Conservation (phyloP, 1,140 invertebrate genomes). For the Ylistrum balloti region DNA sequence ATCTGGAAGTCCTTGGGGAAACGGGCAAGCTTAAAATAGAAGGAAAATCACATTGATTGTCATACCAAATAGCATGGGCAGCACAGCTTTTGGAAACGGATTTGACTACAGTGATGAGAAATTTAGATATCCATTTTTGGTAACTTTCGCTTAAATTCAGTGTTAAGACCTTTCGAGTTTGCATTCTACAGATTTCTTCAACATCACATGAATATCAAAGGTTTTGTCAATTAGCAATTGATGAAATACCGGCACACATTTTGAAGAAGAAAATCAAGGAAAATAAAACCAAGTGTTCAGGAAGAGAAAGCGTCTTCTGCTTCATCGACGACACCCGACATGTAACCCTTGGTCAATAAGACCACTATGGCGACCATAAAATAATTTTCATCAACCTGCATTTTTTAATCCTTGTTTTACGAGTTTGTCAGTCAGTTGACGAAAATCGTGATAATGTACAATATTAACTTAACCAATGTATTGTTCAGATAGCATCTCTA, state of each 20-base stretch:
- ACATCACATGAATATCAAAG: not conserved
- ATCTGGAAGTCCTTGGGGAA: conserved; percentile 48
- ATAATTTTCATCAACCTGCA: no score
- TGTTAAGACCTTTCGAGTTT: not conserved
- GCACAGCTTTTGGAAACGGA: conserved; percentile 93
- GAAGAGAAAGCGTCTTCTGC: no score
- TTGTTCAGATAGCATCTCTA: no score
- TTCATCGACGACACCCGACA: no score
- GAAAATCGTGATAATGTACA: no score
- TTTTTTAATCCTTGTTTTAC: no score
- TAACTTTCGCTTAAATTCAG: conserved; percentile 31
- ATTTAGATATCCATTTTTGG: conserved; percentile 52
- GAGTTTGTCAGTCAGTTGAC: no score
- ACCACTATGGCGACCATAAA: no score
- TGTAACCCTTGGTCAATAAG: no score
- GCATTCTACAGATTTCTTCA: conserved; percentile 62
- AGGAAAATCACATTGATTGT: conserved; percentile 82
- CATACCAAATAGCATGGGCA: conserved; percentile 95
- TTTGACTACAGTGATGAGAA: conserved; percentile 85
- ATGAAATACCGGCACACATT: conserved; percentile 49
- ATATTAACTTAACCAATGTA: no score
- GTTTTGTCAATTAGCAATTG: not conserved
- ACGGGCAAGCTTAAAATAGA: conserved; percentile 45
- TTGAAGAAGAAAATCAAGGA: conserved; percentile 58
- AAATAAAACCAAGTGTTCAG: no score